A percentile compares a stretch with the other conserved stretches of the same genome.
Evolutionary conservation across 1,140 invertebrate genomes (phyloP).

Genomic region (Drosophila bifasciata): DNA sequence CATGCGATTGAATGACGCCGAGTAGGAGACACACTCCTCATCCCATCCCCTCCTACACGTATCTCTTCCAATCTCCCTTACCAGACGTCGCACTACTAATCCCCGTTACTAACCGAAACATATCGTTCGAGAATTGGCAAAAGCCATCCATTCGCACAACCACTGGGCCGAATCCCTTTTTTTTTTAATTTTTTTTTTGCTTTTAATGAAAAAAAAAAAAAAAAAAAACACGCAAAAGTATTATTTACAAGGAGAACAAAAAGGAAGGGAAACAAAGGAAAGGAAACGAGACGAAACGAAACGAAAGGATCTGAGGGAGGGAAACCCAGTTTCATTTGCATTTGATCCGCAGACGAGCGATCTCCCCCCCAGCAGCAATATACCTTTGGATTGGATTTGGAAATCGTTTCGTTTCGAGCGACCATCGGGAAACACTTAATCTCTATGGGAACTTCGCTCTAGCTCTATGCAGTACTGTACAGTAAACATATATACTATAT

Average conservation of each 20-base stretch:
- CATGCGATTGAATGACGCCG: conserved; percentile 61
- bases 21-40: conserved; percentile 36
- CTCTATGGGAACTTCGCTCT: conserved; percentile 42
- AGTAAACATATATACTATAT: conserved; percentile 57
- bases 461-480: conserved; percentile 72
- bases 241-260: conserved; percentile 57
- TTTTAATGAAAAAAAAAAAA: conserved; percentile 19
- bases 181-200: conserved; percentile 37
- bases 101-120: conserved; percentile 54
- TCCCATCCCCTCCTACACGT: not conserved
- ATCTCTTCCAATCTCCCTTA: not conserved
- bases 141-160: conserved; percentile 44
- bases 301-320: not conserved
- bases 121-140: conserved; percentile 53
- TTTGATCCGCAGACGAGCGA: conserved; percentile 27
- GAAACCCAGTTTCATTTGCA: conserved; percentile 39
- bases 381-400: too few species aligned
- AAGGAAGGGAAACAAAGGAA: conserved; percentile 1
- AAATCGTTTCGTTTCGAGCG: conserved; percentile 55
- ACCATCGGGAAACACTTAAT: conserved; percentile 32
- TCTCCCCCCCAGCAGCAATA: conserved; percentile 15
- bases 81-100: conserved; percentile 22
- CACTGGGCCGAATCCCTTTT: conserved; percentile 32
- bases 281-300: conserved; percentile 2
- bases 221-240: conserved; percentile 53